Evolutionary conservation across 2,888 invertebrate species (phyloP), one percentile per base, ranked within the genome.

Genomic region (Timandra comae): DNA sequence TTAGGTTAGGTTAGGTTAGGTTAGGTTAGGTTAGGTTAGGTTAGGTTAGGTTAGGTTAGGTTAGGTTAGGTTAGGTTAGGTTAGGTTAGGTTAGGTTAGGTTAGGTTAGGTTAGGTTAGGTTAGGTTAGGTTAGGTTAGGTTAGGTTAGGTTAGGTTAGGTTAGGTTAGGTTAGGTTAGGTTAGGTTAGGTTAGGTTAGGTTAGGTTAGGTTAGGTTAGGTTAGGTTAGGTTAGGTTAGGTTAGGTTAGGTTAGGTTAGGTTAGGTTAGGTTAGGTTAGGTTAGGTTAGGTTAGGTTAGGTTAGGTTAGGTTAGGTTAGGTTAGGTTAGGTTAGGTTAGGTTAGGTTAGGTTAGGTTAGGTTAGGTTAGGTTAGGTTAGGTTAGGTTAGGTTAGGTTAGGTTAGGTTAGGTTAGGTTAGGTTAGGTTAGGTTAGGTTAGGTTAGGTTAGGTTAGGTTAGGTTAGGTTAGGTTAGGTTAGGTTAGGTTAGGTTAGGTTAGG

Each of bases 341-440:
- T 39, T 41, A 39, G 41, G 41, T 37, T 45, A 39, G 39, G 41
- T 39, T 45, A 39, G 39, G 41, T 37, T 45, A 39, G 37, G 36
- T 38, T 37, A 34, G 41, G 36, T 45, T 39, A 38, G 41, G 36
- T 41, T 41, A 36, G 41, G 41, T 41, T 45, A 42, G 39, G 39
- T 45, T 45, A 42, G 43, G 43, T 43, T 43, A 40, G 43, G 42
- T 42, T 43, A 34, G 43, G 42, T 42, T 42, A 42, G 42, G 42
- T 42, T 42, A 41, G 43, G 41, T 45, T 45, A 39, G 44, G 41
- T 43, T 43, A 35, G 44, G 45, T 48, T 48, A 40, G 48, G 48
- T 48, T 48, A 45, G 48, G 48, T 48, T 48, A 43, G 45, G 45
- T 48, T 48, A 43, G 45, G 48, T 48, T 48, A 45, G 48, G 45